Base-by-base conservation (phyloP, 2,113 vertebrate species). In the Pogonocichla stellata region DNA sequence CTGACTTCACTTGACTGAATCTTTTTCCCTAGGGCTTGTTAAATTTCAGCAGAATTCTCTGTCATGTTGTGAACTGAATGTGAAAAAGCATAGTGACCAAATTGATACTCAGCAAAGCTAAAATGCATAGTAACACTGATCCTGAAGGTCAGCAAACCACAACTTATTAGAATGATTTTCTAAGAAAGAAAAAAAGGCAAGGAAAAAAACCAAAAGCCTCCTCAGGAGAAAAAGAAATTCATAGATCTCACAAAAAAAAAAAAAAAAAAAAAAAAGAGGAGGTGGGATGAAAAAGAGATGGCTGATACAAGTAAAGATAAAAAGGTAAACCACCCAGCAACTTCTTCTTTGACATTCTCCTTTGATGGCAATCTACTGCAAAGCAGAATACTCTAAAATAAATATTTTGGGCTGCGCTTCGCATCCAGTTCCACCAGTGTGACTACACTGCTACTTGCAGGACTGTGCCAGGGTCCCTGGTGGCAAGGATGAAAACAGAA, bases 21-120 rank as follows among this genome's bases (percentile, higher is more conserved):
- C 92, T 87, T 95, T 97, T 95, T 94, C 95, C 93, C 74, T 48
- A 78, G 70, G 90, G 81, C 73, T 97, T 95, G 90, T 93, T 96
- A 95, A 94, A 96, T 97, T 97, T 96, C 92, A 94, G 64, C 42
- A 95, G 93, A 97, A 89, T 96, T 96, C 84, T 85, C 91, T 92
- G 92, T 94, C 80, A 66, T 91, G 51, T 93, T 94, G 84, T 91
- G 96, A 95, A 91, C 81, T 75, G 96, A 97, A 93, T 95, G 88
- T 65, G 90, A 92, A 96, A 95, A 91, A 75, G 75, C 47, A 87
- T 94, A 93, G 79, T 47, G 5, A 77, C 70, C 78, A 70, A 91
- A 94, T 66, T 80, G 81, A 90, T 74, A 84, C 91, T 94, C 95
- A 97, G 95, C 36, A 94, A 96, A 95, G 82, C 71, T 94, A 82